A percentile compares a stretch with the other conserved stretches of the same genome.
Conservation (phyloP, 1,140 invertebrate species). For the Lepidurus arcticus region DNA sequence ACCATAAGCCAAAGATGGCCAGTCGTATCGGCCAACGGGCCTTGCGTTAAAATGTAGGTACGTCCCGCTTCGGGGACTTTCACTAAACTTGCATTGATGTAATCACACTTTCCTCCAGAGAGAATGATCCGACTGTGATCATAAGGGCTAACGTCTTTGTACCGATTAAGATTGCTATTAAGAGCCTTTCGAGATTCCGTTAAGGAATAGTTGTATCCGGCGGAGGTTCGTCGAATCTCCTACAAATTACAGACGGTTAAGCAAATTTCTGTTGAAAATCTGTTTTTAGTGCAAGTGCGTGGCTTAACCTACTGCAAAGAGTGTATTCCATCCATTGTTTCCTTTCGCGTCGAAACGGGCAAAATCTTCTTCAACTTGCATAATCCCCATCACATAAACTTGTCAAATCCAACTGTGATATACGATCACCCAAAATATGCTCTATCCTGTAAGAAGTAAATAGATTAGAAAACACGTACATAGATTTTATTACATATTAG, state of each 20-base stretch:
- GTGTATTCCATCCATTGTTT: not conserved
- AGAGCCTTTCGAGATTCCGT: constrained; percentile 69
- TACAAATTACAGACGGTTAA: constrained; percentile 44
- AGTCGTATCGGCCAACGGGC: constrained; percentile 76
- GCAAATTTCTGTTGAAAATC: not conserved
- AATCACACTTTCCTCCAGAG: constrained; percentile 65
- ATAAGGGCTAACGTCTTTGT: constrained; percentile 91
- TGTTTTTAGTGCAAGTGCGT: too few species aligned
- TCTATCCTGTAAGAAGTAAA: not conserved
- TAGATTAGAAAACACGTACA: not conserved
- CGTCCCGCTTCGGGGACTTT: constrained; percentile 73
- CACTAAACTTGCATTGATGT: constrained; percentile 91
- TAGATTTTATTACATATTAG: too few species aligned
- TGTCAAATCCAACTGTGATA: not conserved
- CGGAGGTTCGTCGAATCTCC: constrained; percentile 57
- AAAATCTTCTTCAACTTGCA: constrained; percentile 4
- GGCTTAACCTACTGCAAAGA: not conserved
- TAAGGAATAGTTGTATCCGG: constrained; percentile 58
- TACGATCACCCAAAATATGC: not conserved
- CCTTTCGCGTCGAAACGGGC: not conserved
- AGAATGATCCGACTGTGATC: constrained; percentile 85
- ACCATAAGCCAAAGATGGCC: constrained; percentile 97
- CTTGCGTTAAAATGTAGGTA: constrained; percentile 88
- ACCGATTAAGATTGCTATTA: constrained; percentile 79
- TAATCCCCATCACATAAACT: not conserved